Conservation (phyloP, 2,888 invertebrate species). For the Apamea monoglypha region DNA sequence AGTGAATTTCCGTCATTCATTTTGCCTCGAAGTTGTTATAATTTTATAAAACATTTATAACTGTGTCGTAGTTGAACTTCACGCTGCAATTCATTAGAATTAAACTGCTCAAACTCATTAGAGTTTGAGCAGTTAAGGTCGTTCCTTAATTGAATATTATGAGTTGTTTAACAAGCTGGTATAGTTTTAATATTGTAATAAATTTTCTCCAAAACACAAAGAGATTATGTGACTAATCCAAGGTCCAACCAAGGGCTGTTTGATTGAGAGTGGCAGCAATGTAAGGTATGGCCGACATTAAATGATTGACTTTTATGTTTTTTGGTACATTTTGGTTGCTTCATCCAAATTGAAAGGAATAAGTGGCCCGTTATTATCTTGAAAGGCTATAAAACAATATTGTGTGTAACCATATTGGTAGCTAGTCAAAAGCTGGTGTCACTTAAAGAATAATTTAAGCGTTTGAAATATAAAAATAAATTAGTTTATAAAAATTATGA, state of each 20-base stretch:
- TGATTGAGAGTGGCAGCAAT: background rate
- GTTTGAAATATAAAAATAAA: background rate
- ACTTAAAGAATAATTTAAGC: background rate
- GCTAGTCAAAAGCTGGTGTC: background rate
- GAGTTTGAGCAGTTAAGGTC: background rate
- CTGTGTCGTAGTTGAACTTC: background rate
- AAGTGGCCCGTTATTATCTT: background rate
- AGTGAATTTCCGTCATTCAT: slow-evolving; percentile 23
- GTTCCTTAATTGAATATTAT: background rate
- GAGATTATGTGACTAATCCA: background rate
- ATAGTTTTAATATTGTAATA: background rate
- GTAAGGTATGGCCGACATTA: background rate
- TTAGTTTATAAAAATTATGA: background rate
- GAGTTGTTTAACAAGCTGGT: background rate
- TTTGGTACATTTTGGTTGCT: background rate
- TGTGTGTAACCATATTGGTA: background rate
- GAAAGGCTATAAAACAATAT: background rate
- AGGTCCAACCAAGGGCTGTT: background rate
- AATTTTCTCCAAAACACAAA: background rate
- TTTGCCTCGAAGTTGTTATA: slow-evolving; percentile 7
- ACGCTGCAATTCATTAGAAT: background rate
- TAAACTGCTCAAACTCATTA: too few species aligned
- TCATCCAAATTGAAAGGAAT: background rate
- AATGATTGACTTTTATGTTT: background rate
- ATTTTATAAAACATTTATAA: slow-evolving; percentile 8